Base-by-base conservation (phyloP, 2,797 vertebrate genomes). In the Catamblyrhynchus diadema region DNA sequence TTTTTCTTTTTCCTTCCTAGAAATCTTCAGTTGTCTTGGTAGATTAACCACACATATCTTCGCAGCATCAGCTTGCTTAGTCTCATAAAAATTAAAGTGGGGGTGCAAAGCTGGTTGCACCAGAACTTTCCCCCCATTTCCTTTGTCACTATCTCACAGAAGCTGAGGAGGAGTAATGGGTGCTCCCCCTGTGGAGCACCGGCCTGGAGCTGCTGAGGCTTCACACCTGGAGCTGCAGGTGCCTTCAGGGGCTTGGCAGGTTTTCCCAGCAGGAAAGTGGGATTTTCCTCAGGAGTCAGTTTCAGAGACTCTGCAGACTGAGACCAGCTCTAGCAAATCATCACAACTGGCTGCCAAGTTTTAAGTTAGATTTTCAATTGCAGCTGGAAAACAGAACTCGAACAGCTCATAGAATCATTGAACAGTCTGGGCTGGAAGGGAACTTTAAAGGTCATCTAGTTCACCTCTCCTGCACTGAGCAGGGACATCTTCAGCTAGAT, bases 191-290 rank as follows among this genome's bases (percentile, higher is more conserved):
- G 12, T 1, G 0, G 12, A 59, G 12, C 1, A 1, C 8, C 14
- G 0, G 0, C 25, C 32, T 35, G 28, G 13, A 70, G 45, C 35
- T 0, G 0, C 42, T 6, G 14, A 71, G 59, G 33, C 42, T 60
- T 70, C 10, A 2, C 81, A 81, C 18, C 24, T 4, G 2, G 21
- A n/a, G 12, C 59, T 44, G 44, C 71, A 60, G 47, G 22, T 25
- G n/a, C 23, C 37, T 39, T 33, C 0, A 0, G 50, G 11, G n/a
- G 25, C 37, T 89, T 9, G 23, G 14, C 1, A 3, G 6, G 9
- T 30, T 71, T 81, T 50, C 53, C 25, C 47, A 33, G 30, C 33
- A 84, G 24, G 13, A 25, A 61, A 81, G 10, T 0, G 3, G 19
- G 3, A 1, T 15, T 54, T 80, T 80, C 44, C 44, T 35, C 48